A percentile compares a stretch with the other conserved stretches of the same genome.
These are phyloP conservation scores for Macrochelys suwanniensis DNA, from an alignment of 2,797 vertebrate species.

Conservation along the genomic window DNA sequence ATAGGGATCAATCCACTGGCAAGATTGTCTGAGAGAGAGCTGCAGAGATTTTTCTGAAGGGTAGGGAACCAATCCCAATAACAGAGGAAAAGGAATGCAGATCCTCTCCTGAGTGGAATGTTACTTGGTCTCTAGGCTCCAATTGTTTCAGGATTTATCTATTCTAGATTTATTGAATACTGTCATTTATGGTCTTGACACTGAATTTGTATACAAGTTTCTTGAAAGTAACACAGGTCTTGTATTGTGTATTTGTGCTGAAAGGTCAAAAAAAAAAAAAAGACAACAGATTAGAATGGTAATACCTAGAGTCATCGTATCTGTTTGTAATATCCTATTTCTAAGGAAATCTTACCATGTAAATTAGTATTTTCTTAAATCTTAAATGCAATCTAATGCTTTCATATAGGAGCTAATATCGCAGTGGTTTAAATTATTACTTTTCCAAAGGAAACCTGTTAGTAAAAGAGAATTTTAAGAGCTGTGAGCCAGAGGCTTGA, in stretches of 20 bases:
- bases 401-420: constrained; percentile 23
- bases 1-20: background rate
- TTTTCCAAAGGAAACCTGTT: constrained; percentile 11
- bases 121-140: background rate
- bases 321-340: background rate
- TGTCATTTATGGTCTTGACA: background rate
- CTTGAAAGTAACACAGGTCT: background rate
- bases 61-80: background rate
- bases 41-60: background rate
- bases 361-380: background rate
- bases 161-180: background rate
- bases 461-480: background rate
- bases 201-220: background rate
- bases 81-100: background rate
- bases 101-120: background rate
- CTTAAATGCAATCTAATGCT: background rate
- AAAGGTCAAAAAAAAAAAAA: background rate
- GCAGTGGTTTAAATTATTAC: background rate
- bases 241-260: background rate
- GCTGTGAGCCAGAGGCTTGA: background rate
- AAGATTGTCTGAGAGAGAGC: background rate
- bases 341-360: background rate
- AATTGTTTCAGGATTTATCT: background rate
- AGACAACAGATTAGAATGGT: background rate
- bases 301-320: background rate